Percentiles rank a stretch among this genome's conserved stretches.
phyloP scores from a whole-genome alignment of 2,888 invertebrate genomes.

The Andricus quercusramuli region DNA sequence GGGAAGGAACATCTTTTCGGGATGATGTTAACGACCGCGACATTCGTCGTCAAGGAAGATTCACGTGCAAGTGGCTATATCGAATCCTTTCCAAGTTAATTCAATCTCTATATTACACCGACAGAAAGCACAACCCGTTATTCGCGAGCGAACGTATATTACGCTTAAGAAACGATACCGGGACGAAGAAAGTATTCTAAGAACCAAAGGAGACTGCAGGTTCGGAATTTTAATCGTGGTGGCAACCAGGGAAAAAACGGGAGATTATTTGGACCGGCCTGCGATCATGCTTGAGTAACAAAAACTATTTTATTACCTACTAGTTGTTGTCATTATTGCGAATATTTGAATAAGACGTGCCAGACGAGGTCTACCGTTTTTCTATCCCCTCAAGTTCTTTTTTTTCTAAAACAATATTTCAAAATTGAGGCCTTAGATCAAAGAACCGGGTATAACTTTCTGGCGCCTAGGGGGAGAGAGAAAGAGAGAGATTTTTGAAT shows the following conservation, averaged over 20 bases:
- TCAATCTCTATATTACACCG: conserved; percentile 55
- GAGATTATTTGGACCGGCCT: conserved; percentile 47
- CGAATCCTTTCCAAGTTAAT: conserved; percentile 48
- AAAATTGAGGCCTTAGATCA: too few relatives aligned
- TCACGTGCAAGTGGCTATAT: conserved; percentile 43
- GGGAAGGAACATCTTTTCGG: neutral
- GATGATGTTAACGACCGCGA: conserved; percentile 53
- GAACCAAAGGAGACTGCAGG: conserved; percentile 50
- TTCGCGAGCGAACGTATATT: conserved; percentile 46
- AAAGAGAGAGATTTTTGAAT: too few relatives aligned
- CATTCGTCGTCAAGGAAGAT: conserved; percentile 54
- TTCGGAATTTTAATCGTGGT: conserved; percentile 56
- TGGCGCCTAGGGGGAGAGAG: too few relatives aligned
- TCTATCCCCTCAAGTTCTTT: neutral
- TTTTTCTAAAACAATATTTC: too few relatives aligned
- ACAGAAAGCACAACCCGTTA: conserved; percentile 50
- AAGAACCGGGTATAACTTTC: too few relatives aligned
- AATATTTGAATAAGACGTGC: neutral
- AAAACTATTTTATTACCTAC: conserved; percentile 59
- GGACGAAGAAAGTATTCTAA: conserved; percentile 52
- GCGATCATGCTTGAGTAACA: conserved; percentile 20
- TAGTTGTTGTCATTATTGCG: neutral
- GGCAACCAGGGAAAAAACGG: conserved; percentile 45
- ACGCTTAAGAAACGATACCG: conserved; percentile 38
- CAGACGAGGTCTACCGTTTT: neutral